A percentile compares a stretch with the other conserved stretches of the same genome.
phyloP scores from a whole-genome alignment of 2,797 vertebrate species.

The Podarcis lilfordi region DNA sequence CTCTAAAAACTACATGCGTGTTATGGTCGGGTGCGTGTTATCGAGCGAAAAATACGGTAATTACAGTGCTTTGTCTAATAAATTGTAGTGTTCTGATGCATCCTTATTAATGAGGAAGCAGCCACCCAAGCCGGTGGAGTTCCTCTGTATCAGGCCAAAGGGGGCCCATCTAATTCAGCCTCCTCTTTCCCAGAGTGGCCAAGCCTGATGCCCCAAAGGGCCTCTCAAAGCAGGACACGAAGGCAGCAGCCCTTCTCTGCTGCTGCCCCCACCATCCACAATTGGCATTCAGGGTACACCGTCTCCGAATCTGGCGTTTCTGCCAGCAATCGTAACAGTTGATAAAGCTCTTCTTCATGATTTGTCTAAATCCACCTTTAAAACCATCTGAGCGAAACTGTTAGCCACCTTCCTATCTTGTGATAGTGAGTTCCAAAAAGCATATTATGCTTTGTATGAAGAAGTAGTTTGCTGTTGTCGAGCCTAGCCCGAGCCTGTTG shows the following conservation, averaged over 20 bases:
- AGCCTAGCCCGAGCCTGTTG: neutral
- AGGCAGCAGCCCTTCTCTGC: neutral
- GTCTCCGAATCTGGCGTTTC: neutral
- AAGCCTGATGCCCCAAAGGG: neutral
- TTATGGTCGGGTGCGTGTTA: too few species aligned
- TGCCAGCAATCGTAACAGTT: neutral
- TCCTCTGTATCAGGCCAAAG: neutral
- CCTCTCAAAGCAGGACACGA: neutral
- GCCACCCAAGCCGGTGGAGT: neutral
- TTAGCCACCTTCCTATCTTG: neutral
- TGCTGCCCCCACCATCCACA: neutral
- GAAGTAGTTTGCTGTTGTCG: too few species aligned
- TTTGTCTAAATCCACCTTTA: neutral
- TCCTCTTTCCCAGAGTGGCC: neutral
- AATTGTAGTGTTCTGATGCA: neutral
- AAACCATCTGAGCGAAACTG: neutral
- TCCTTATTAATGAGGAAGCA: neutral
- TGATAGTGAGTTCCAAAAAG: neutral
- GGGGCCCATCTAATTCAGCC: neutral
- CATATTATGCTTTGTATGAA: too few species aligned
- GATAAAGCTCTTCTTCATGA: neutral
- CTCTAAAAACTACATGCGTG: too few species aligned
- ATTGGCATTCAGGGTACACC: neutral
- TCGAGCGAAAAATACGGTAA: too few species aligned
- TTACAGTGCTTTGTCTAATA: neutral